Evolutionary conservation across 2,797 vertebrate species (phyloP).

Genomic region (Lophius americanus): DNA sequence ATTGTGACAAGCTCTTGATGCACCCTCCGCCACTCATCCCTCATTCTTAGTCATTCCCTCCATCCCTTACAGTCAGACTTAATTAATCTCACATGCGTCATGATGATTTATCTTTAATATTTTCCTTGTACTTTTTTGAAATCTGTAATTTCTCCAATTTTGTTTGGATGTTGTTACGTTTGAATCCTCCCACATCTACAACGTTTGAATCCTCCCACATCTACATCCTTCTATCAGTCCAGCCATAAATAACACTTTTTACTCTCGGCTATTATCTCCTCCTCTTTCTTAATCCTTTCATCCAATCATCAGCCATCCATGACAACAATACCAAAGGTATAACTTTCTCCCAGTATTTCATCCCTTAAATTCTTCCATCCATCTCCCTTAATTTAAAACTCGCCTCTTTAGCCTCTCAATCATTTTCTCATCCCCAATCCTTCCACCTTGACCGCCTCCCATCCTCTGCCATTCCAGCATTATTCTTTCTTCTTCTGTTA

Average conservation of each 20-base stretch:
- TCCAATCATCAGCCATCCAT: not conserved
- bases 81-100: too few relatives aligned
- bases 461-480: not conserved
- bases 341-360: not conserved
- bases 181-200: not conserved
- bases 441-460: not conserved
- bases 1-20: not conserved
- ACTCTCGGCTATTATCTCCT: too few relatives aligned
- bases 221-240: not conserved
- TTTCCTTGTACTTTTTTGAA: not conserved
- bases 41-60: not conserved
- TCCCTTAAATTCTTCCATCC: slow-evolving; percentile 2
- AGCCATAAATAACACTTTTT: not conserved
- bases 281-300: not conserved
- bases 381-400: not conserved
- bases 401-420: not conserved
- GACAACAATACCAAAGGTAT: not conserved
- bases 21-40: not conserved
- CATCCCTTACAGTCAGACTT: not conserved
- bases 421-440: not conserved
- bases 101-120: not conserved
- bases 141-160: not conserved
- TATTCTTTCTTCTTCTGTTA: not conserved
- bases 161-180: not conserved
- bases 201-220: not conserved